Percentiles rank a stretch among this genome's conserved stretches.
Conservation (phyloP, 2,888 invertebrate species). For the Melanchra persicariae region DNA sequence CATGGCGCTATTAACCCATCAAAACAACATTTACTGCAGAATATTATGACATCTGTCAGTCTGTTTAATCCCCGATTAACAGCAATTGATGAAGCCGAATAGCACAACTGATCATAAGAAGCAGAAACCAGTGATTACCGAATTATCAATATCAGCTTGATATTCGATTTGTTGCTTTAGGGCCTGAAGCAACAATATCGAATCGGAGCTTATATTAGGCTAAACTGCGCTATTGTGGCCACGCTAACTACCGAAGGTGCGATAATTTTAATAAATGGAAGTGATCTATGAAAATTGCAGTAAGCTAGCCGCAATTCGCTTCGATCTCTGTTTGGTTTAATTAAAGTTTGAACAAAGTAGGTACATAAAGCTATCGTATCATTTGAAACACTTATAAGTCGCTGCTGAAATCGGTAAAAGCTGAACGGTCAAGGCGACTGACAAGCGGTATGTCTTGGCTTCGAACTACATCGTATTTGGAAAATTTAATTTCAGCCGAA, state of each 20-base stretch:
- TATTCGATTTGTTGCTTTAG: constrained; percentile 34
- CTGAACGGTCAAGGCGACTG: background rate
- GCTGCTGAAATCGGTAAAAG: background rate
- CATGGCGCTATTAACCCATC: constrained; percentile 24
- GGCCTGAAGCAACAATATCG: constrained; percentile 3
- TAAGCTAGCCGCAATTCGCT: background rate
- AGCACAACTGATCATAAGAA: background rate
- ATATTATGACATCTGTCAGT: constrained; percentile 3
- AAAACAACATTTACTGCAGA: constrained; percentile 8
- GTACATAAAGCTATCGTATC: too few species aligned
- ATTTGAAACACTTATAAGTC: constrained; percentile 1
- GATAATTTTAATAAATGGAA: constrained; percentile 6
- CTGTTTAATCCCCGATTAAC: constrained; percentile 2
- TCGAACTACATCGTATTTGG: background rate
- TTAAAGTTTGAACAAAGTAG: background rate
- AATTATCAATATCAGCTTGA: constrained; percentile 19
- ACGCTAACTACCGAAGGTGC: constrained; percentile 5
- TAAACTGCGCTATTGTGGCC: constrained; percentile 1
- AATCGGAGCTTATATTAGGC: constrained; percentile 25
- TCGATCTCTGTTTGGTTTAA: background rate
- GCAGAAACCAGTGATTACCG: constrained; percentile 14
- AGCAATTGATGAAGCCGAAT: background rate
- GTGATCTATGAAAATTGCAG: constrained; percentile 16
- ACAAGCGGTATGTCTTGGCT: constrained; percentile 9
- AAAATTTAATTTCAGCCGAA: too few species aligned